These are phyloP conservation scores for Catharus bicknelli DNA, from an alignment of 2,113 vertebrate species.

Conservation along the genomic window DNA sequence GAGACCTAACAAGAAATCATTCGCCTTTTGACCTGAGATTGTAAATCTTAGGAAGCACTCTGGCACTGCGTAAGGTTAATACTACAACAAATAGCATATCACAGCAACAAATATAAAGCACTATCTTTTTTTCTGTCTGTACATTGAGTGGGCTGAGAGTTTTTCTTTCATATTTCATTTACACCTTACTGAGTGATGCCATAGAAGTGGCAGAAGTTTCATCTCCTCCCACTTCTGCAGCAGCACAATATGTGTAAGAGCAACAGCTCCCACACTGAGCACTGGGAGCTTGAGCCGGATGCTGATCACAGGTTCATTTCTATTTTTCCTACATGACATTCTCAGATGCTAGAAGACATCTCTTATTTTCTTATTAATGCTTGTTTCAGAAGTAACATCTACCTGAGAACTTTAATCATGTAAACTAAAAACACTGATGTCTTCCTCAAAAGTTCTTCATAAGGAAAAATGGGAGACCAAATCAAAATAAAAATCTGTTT, in stretches of 20 bases:
- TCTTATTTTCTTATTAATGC: conserved; percentile 49
- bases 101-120: conserved; percentile 58
- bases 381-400: conserved; percentile 31
- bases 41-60: conserved; percentile 47
- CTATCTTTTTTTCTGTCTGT: conserved; percentile 51
- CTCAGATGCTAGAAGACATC: conserved; percentile 15
- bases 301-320: conserved; percentile 33
- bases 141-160: conserved; percentile 64
- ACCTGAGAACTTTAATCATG: not conserved
- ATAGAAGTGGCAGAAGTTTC: conserved; percentile 63
- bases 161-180: conserved; percentile 80
- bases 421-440: conserved; percentile 5
- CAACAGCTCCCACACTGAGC: conserved; percentile 48
- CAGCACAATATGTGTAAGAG: conserved; percentile 46
- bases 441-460: conserved; percentile 48
- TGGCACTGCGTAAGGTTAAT: conserved; percentile 51
- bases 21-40: conserved; percentile 45
- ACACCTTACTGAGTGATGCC: conserved; percentile 74
- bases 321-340: conserved; percentile 23
- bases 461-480: conserved; percentile 30
- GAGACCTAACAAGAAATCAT: conserved; percentile 21
- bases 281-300: conserved; percentile 20
- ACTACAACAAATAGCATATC: conserved; percentile 63
- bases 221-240: conserved; percentile 64
- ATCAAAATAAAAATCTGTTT: conserved; percentile 50